phyloP scores from a whole-genome alignment of 2,113 vertebrate species.

The Thermophis baileyi region DNA sequence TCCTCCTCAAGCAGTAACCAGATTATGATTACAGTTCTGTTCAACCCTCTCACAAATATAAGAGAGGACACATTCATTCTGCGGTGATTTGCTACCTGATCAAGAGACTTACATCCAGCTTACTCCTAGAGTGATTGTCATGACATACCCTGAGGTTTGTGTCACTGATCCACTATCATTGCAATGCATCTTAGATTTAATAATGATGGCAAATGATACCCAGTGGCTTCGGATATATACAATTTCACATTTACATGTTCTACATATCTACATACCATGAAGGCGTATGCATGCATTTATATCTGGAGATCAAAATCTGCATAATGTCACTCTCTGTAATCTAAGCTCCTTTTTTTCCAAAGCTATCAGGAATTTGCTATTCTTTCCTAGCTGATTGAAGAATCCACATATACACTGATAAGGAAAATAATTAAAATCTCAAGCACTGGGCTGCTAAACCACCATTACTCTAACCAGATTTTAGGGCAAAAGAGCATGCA shows the following conservation, averaged over 20 bases:
- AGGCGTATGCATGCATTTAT: background rate
- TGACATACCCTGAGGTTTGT: background rate
- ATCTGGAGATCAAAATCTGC: background rate
- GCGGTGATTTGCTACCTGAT: background rate
- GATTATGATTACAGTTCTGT: background rate
- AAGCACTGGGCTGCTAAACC: conserved; percentile 55
- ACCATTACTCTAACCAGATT: conserved; percentile 42
- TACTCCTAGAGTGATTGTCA: background rate
- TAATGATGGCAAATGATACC: background rate
- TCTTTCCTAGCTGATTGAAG: conserved; percentile 48
- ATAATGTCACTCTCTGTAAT: background rate
- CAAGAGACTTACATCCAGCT: background rate
- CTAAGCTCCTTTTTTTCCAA: conserved; percentile 42
- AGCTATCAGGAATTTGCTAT: conserved; percentile 40
- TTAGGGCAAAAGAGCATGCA: conserved; percentile 46
- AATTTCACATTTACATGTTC: background rate
- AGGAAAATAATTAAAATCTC: conserved; percentile 51
- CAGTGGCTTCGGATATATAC: background rate
- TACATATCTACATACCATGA: background rate
- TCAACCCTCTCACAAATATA: background rate
- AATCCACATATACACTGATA: conserved; percentile 24
- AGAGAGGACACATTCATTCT: background rate
- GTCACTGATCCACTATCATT: background rate
- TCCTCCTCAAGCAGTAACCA: background rate
- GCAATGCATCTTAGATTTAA: background rate